A percentile compares a stretch with the other conserved stretches of the same genome.
Conservation (phyloP, 2,113 vertebrate species). For the Epinephelus fuscoguttatus region DNA sequence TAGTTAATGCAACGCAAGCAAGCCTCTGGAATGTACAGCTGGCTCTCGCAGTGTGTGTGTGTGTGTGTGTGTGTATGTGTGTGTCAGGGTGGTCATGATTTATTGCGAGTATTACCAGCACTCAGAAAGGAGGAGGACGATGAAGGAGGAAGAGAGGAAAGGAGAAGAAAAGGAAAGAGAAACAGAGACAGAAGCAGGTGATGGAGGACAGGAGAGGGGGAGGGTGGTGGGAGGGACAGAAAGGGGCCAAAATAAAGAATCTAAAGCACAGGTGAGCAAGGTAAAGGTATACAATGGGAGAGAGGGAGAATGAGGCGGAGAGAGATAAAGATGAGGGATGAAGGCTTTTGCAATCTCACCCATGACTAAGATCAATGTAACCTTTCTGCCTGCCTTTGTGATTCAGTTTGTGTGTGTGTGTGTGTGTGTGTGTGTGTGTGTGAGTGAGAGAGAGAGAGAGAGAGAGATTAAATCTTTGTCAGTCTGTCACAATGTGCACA, state of each 20-base stretch:
- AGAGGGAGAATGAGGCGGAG: background rate
- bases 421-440: slow-evolving; percentile 8
- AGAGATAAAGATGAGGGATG: slow-evolving; percentile 66
- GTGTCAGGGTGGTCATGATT: slow-evolving; percentile 57
- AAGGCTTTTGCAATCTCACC: slow-evolving; percentile 70
- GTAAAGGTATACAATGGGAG: slow-evolving; percentile 2
- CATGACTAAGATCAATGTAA: slow-evolving; percentile 77
- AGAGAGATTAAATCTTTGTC: slow-evolving; percentile 50
- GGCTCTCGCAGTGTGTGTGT: slow-evolving; percentile 8
- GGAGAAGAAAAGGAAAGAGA: slow-evolving; percentile 26
- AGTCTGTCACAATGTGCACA: slow-evolving; percentile 3
- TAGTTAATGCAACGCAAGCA: slow-evolving; percentile 34
- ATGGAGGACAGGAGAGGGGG: slow-evolving; percentile 1
- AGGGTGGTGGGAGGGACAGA: background rate
- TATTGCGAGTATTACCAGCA: slow-evolving; percentile 68
- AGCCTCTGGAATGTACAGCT: background rate
- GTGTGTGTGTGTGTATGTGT: slow-evolving; percentile 2
- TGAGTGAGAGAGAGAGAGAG: background rate
- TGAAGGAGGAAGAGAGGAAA: slow-evolving; percentile 20
- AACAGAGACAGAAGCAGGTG: slow-evolving; percentile 7
- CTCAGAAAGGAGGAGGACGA: slow-evolving; percentile 47
- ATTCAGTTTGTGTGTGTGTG: slow-evolving; percentile 46
- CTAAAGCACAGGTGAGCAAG: background rate
- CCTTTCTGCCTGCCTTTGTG: slow-evolving; percentile 56
- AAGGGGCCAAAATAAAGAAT: slow-evolving; percentile 13